phyloP scores from a whole-genome alignment of 2,797 vertebrate genomes.

The Emydoidea blandingii region DNA sequence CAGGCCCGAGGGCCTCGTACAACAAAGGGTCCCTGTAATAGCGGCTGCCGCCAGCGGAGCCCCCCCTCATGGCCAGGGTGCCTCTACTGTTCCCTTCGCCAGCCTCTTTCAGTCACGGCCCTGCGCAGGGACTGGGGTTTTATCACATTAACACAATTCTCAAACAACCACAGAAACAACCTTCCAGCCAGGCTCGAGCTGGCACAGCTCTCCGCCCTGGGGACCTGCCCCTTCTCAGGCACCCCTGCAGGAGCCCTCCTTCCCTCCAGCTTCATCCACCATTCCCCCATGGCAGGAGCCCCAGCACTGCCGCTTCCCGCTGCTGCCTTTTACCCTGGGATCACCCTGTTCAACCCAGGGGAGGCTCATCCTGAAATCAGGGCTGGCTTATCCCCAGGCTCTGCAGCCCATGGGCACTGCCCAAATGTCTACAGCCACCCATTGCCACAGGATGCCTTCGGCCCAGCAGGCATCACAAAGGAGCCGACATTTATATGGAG shows the following conservation, averaged over 20 bases:
- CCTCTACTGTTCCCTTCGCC: neutral
- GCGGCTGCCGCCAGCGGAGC: rapidly evolving
- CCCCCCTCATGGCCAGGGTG: neutral
- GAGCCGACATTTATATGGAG: neutral
- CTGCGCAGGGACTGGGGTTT: neutral
- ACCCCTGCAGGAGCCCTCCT: neutral
- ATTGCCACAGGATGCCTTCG: neutral
- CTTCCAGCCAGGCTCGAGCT: neutral
- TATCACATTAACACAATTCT: neutral
- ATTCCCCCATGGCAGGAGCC: neutral
- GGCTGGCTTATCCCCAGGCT: neutral
- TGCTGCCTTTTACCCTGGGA: neutral
- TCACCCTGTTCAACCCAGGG: neutral
- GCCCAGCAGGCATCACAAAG: neutral
- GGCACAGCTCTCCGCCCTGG: neutral
- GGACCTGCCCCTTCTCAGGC: neutral
- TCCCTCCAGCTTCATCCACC: no score
- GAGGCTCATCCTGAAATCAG: neutral
- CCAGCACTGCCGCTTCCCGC: neutral
- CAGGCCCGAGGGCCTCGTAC: neutral
- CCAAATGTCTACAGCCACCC: neutral
- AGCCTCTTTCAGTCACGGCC: slow-evolving; percentile 9
- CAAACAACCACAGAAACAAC: neutral
- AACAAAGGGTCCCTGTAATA: neutral
- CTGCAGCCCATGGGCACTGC: no score